phyloP scores from a whole-genome alignment of 2,888 invertebrate genomes.

The Tetanocera ferruginea region DNA sequence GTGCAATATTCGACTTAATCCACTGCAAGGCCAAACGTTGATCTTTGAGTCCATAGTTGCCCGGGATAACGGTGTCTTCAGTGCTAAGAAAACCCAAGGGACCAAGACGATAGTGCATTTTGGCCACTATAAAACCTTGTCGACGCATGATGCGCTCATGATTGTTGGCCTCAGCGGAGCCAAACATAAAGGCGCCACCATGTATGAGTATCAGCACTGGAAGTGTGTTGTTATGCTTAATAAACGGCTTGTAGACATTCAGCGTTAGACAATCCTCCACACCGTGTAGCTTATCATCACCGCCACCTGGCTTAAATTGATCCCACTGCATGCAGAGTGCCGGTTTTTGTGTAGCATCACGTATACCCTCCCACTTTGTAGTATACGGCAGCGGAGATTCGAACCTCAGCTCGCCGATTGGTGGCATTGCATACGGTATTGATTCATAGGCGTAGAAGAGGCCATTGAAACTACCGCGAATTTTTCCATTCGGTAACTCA shows the following conservation, averaged over 20 bases:
- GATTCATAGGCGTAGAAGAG: slow-evolving; percentile 75
- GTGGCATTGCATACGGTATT: slow-evolving; percentile 78
- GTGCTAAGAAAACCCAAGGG: slow-evolving; percentile 83
- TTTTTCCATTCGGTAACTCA: slow-evolving; percentile 55
- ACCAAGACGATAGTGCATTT: slow-evolving; percentile 80
- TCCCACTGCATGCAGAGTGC: slow-evolving; percentile 77
- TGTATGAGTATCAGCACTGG: slow-evolving; percentile 79
- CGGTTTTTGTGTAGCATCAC: slow-evolving; percentile 73
- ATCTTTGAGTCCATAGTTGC: slow-evolving; percentile 82
- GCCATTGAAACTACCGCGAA: slow-evolving; percentile 57
- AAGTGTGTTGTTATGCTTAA: slow-evolving; percentile 52
- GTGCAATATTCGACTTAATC: slow-evolving; percentile 77
- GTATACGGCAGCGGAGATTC: slow-evolving; percentile 63
- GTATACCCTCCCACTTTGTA: slow-evolving; percentile 53
- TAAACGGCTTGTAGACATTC: slow-evolving; percentile 75
- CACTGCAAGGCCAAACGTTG: slow-evolving; percentile 80
- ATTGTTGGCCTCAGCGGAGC: slow-evolving; percentile 70
- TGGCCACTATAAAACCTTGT: slow-evolving; percentile 76
- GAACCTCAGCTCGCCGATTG: slow-evolving; percentile 76
- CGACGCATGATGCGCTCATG: slow-evolving; percentile 75
- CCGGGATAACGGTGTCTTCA: slow-evolving; percentile 77
- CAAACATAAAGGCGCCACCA: slow-evolving; percentile 80
- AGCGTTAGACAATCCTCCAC: slow-evolving; percentile 79
- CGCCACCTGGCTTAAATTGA: slow-evolving; percentile 62
- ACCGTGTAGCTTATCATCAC: slow-evolving; percentile 68